phyloP scores from a whole-genome alignment of 2,888 invertebrate species.

The Nephrotoma flavescens region DNA sequence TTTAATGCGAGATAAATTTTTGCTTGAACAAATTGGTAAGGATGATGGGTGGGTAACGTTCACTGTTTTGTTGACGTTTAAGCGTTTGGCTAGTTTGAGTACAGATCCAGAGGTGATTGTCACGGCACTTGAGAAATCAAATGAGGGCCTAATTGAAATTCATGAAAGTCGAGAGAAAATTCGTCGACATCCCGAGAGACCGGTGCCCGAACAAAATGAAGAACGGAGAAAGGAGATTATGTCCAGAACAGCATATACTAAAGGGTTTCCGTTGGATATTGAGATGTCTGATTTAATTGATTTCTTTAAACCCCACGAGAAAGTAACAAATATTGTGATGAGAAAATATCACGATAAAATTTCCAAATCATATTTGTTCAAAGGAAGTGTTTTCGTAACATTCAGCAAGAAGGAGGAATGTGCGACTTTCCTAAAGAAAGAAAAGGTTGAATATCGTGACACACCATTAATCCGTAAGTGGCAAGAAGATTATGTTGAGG shows the following conservation, averaged over 20 bases:
- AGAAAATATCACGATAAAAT: slow-evolving; percentile 43
- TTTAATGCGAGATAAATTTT: slow-evolving; percentile 80
- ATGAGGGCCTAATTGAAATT: slow-evolving; percentile 56
- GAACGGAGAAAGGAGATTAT: slow-evolving; percentile 65
- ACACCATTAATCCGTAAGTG: slow-evolving; percentile 48
- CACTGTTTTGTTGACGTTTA: slow-evolving; percentile 72
- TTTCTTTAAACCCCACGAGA: slow-evolving; percentile 55
- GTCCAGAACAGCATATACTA: slow-evolving; percentile 68
- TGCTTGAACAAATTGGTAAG: slow-evolving; percentile 69
- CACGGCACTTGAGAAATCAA: slow-evolving; percentile 58
- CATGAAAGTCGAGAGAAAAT: slow-evolving; percentile 42
- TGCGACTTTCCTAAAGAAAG: slow-evolving; percentile 56
- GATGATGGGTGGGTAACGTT: slow-evolving; percentile 88
- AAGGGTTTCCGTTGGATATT: slow-evolving; percentile 57
- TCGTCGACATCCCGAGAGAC: slow-evolving; percentile 48
- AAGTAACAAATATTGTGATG: slow-evolving; percentile 52
- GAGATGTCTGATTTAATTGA: slow-evolving; percentile 55
- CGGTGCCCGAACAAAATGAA: slow-evolving; percentile 68
- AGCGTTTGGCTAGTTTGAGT: slow-evolving; percentile 60
- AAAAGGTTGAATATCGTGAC: slow-evolving; percentile 54
- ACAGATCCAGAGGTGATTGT: slow-evolving; percentile 54
- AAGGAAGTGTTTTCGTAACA: slow-evolving; percentile 85
- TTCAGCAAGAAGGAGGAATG: slow-evolving; percentile 72
- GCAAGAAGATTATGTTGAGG: slow-evolving; percentile 51
- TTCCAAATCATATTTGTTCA: slow-evolving; percentile 52